These are phyloP conservation scores for Brachionus rubens DNA, from an alignment of 1,140 invertebrate genomes.

Conservation along the genomic window DNA sequence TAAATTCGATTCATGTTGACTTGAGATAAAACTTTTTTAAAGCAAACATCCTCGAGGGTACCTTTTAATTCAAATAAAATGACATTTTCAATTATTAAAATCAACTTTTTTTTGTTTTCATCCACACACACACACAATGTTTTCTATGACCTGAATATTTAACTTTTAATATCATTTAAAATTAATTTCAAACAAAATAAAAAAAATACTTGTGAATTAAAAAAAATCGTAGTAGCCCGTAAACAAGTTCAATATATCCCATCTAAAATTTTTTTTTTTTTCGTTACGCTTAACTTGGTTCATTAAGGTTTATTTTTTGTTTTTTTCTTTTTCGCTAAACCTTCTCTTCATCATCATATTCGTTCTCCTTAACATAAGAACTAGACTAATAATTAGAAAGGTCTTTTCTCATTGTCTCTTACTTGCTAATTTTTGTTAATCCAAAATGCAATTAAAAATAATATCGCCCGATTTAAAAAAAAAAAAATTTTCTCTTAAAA, in stretches of 20 bases:
- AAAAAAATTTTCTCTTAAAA: neutral
- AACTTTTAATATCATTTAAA: no score
- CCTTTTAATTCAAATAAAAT: no score
- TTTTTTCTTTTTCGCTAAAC: no score
- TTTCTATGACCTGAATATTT: no score
- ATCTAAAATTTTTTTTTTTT: neutral
- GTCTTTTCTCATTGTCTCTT: neutral
- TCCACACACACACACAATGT: no score
- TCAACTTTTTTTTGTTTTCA: no score
- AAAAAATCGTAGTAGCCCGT: neutral
- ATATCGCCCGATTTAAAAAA: neutral
- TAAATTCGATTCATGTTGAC: no score
- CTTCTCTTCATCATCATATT: no score
- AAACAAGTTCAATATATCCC: neutral
- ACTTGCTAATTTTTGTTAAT: constrained; percentile 10
- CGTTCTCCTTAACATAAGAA: neutral
- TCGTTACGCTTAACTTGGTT: constrained; percentile 10
- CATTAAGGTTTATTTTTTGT: neutral
- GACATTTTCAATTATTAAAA: no score
- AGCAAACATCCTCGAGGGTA: no score
- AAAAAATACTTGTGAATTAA: neutral
- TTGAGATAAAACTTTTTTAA: no score
- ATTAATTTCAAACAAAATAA: no score
- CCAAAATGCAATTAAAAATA: constrained; percentile 24
- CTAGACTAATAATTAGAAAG: neutral